A percentile compares a stretch with the other conserved stretches of the same genome.
Conservation (phyloP, 2,888 invertebrate species). For the Beris chalybata region DNA sequence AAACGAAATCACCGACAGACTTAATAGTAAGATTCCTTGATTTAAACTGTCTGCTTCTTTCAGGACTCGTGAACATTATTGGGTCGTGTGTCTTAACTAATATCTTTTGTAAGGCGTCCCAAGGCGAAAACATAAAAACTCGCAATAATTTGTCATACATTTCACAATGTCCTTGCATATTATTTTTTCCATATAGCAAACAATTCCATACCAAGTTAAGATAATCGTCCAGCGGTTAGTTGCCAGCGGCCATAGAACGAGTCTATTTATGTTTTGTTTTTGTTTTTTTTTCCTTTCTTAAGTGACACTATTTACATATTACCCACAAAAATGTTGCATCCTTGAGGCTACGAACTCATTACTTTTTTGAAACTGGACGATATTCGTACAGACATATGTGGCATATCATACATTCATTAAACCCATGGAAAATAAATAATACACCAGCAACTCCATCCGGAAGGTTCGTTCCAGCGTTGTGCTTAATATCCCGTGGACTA, state of each 20-base stretch:
- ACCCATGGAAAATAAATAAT: no score
- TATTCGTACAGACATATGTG: no score
- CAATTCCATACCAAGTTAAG: constrained; percentile 11
- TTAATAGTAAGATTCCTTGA: no score
- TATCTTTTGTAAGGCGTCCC: no score
- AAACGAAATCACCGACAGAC: no score
- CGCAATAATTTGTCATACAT: background rate
- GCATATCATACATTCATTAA: no score
- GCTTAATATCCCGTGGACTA: no score
- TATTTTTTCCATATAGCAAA: background rate
- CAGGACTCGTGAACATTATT: no score
- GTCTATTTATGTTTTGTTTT: constrained; percentile 13
- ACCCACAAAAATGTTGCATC: constrained; percentile 33
- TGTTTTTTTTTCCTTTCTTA: background rate
- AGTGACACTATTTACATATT: constrained; percentile 38
- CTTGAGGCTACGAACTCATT: constrained; percentile 36
- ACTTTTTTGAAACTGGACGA: constrained; percentile 18
- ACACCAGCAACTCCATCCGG: no score
- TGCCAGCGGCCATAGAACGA: constrained; percentile 19
- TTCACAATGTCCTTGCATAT: constrained; percentile 1
- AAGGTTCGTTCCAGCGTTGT: no score
- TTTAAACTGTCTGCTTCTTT: no score
- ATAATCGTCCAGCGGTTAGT: constrained; percentile 13
- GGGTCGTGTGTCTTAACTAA: no score
- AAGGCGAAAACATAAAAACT: background rate